A percentile compares a stretch with the other conserved stretches of the same genome.
Conservation (phyloP, 2,113 vertebrate species). For the Sialia sialis region DNA sequence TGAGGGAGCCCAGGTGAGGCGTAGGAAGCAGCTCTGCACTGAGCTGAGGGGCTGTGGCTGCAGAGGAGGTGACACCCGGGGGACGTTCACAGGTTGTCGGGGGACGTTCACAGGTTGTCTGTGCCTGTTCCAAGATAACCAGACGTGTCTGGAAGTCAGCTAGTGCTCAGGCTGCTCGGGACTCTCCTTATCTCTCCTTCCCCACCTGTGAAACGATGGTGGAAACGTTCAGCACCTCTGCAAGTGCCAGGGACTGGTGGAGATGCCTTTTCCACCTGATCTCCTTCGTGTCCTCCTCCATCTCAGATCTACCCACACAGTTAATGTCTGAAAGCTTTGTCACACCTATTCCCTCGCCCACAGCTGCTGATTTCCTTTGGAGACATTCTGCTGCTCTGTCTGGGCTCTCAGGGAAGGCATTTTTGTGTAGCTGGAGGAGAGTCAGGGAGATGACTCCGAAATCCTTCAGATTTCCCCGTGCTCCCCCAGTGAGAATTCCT, state of each 20-base stretch:
- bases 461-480: neutral
- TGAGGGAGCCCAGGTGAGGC: neutral
- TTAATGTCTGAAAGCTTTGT: neutral
- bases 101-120: neutral
- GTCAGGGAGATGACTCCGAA: neutral
- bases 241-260: neutral
- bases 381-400: neutral
- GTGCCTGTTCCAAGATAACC: neutral
- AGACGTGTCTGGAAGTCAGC: accelerated
- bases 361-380: neutral
- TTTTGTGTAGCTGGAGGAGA: neutral
- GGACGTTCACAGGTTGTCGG: neutral
- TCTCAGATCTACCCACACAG: neutral
- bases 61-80: neutral
- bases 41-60: neutral
- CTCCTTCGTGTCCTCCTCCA: neutral
- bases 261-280: neutral
- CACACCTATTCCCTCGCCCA: neutral
- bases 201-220: neutral
- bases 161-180: neutral
- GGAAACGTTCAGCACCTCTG: neutral
- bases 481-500: neutral
- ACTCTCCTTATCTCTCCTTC: neutral
- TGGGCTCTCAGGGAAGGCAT: neutral
- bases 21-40: neutral